phyloP scores from a whole-genome alignment of 1,140 invertebrate genomes.

The Caenorhabditis tropicalis region DNA sequence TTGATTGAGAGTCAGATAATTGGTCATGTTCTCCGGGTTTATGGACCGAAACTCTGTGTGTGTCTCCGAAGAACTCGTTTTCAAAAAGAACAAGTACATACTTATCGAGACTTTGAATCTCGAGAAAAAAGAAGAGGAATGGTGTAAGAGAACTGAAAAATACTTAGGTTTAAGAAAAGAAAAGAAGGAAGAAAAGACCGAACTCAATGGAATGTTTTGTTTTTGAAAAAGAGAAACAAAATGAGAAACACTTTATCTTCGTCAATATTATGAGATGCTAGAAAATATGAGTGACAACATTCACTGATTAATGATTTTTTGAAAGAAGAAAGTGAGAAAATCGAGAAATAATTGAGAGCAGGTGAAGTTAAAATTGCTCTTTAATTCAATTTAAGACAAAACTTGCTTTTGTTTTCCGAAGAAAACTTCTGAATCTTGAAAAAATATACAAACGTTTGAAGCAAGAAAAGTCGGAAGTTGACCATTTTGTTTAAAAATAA shows the following conservation, averaged over 20 bases:
- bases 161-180: not conserved
- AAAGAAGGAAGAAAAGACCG: too few species aligned
- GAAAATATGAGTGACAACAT: not conserved
- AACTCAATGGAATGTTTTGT: not conserved
- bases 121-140: not conserved
- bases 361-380: not conserved
- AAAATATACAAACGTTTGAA: not conserved
- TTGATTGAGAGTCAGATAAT: conserved; percentile 32
- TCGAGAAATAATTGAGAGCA: not conserved
- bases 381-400: too few species aligned
- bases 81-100: not conserved
- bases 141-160: not conserved
- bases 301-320: not conserved
- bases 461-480: not conserved
- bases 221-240: not conserved
- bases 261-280: conserved; percentile 4
- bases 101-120: conserved; percentile 27
- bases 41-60: not conserved
- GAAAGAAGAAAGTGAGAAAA: not conserved
- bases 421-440: too few species aligned
- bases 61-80: not conserved
- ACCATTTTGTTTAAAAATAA: not conserved
- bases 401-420: too few species aligned
- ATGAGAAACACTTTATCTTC: not conserved
- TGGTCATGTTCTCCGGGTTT: conserved; percentile 21